phyloP scores from a whole-genome alignment of 2,888 invertebrate species.

The Heteropelma amictum region DNA sequence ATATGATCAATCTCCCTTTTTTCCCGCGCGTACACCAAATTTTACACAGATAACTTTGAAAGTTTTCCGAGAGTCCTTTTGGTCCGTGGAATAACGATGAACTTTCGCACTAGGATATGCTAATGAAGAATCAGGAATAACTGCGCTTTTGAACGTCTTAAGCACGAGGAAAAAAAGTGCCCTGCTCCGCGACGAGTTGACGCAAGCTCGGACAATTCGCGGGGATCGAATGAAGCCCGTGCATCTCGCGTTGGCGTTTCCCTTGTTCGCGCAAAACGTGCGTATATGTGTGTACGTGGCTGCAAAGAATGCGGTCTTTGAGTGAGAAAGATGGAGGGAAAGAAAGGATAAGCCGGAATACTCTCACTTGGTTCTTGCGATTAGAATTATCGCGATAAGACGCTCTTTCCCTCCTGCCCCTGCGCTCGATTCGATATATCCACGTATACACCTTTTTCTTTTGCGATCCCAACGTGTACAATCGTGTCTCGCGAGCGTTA shows the following conservation, averaged over 20 bases:
- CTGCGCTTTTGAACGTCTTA: too few species aligned
- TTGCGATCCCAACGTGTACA: not conserved
- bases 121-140: too few species aligned
- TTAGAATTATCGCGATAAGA: slow-evolving; percentile 67
- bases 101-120: too few species aligned
- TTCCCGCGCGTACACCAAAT: too few species aligned
- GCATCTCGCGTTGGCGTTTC: slow-evolving; percentile 68
- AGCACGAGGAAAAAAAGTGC: not conserved
- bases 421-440: too few species aligned
- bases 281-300: not conserved
- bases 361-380: too few species aligned
- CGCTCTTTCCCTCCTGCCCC: slow-evolving; percentile 8
- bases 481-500: not conserved
- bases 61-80: too few species aligned
- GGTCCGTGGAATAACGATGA: too few species aligned
- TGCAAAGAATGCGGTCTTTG: not conserved
- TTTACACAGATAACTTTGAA: too few species aligned
- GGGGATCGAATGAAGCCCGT: slow-evolving; percentile 61
- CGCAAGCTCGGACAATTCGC: slow-evolving; percentile 36
- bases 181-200: slow-evolving; percentile 11
- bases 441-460: slow-evolving; percentile 11
- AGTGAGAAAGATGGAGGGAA: slow-evolving; percentile 2
- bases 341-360: slow-evolving; percentile 61
- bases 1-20: too few species aligned
- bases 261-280: slow-evolving; percentile 65